Base-by-base conservation (phyloP, 1,140 invertebrate species). In the Caenorhabditis brenneri region DNA sequence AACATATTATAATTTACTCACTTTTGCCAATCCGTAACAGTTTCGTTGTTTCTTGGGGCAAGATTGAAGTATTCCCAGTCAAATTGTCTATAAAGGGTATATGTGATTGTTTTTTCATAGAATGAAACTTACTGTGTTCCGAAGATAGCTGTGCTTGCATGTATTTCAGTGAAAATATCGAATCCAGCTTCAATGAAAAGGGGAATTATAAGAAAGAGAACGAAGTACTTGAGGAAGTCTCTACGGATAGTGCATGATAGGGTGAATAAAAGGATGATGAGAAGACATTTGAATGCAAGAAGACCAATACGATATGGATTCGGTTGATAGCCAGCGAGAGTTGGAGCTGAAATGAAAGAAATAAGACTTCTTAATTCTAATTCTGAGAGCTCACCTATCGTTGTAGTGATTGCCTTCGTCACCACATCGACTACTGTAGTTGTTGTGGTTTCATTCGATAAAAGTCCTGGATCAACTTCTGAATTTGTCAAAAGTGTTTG, bases 151-250 rank as follows among this genome's bases (percentile, higher is more conserved):
- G 27, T 51, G 15, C 39, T 69, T 7, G 81, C 58, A 6, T 60
- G 36, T 6, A 82, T 74, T n/a, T 82, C 81, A 12, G 81, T 82
- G 60, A 65, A 82, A 16, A 82, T 49, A 33, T 82, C 81, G 15
- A 82, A 82, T 22, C 81, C 81, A 49, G 55, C n/a, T 74, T 82
- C 81, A 24, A 82, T 46, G 22, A 82, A 60, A 2, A 82, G 39
- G 16, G 81, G 81, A 7, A 82, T 31, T 4, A 82, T 39, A 15
- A 82, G 36, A 24, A 82, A 48, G 19, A 82, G n/a, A 7, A 82
- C 81, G 19, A 82, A 74, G 27, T 27, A 42, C 27, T 82, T 82
- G 39, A 82, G 31, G 42, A 82, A 82, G 29, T 82, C 81, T 49
- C 31, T 19, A 10, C 81, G 36, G 24, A 82, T 82, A 0, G 60